These are phyloP conservation scores for Parus major DNA, from an alignment of 2,113 vertebrate genomes.

Conservation along the genomic window DNA sequence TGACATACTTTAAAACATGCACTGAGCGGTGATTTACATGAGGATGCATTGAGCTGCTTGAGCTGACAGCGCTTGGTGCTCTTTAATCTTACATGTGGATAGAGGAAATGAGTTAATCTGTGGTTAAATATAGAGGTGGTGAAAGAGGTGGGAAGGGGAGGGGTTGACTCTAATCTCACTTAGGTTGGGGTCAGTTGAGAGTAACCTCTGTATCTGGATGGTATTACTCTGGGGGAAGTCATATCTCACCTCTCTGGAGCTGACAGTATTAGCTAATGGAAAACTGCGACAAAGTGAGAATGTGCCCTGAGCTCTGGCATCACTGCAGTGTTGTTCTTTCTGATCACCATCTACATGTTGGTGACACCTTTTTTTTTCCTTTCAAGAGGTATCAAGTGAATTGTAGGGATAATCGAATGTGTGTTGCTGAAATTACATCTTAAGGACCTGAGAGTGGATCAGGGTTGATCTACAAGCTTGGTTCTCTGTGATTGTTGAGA, in stretches of 20 bases:
- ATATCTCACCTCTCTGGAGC: background rate
- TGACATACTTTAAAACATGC: background rate
- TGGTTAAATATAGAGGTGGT: constrained; percentile 63
- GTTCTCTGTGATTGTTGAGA: background rate
- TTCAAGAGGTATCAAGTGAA: background rate
- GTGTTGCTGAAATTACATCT: background rate
- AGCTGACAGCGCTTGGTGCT: background rate
- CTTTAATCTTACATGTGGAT: constrained; percentile 41
- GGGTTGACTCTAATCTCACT: constrained; percentile 37
- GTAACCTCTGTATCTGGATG: constrained; percentile 38
- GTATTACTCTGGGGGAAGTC: constrained; percentile 10
- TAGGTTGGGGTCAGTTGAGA: background rate
- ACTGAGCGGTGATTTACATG: background rate
- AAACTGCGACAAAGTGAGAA: constrained; percentile 4
- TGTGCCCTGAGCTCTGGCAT: background rate
- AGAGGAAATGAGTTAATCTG: constrained; percentile 64
- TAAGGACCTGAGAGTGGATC: background rate
- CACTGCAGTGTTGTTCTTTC: background rate
- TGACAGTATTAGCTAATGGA: constrained; percentile 55
- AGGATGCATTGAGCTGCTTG: background rate
- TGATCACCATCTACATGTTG: background rate
- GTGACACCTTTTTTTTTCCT: background rate
- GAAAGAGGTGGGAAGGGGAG: constrained; percentile 40
- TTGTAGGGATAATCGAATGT: background rate
- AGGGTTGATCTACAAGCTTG: background rate